phyloP scores from a whole-genome alignment of 2,797 vertebrate genomes.

The Gambusia yucatana region DNA sequence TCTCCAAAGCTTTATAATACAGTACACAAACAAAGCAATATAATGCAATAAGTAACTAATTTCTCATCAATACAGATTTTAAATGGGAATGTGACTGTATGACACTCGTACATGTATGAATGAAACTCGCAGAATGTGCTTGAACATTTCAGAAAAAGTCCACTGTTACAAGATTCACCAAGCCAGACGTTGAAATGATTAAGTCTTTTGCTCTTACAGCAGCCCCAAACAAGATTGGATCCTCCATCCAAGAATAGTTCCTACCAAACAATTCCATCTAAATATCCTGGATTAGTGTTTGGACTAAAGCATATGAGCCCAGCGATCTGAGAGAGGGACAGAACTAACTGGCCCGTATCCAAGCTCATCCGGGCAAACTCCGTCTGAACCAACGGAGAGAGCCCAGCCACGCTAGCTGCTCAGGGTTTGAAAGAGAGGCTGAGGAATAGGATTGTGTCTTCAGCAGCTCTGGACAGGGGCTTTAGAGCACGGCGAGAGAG shows the following conservation, averaged over 20 bases:
- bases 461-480: conserved; percentile 72
- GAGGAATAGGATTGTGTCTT: conserved; percentile 78
- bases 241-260: conserved; percentile 68
- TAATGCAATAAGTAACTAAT: neutral
- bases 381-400: conserved; percentile 35
- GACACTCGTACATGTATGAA: neutral
- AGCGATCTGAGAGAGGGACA: conserved; percentile 65
- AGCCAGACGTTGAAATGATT: conserved; percentile 48
- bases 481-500: conserved; percentile 71
- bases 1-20: neutral
- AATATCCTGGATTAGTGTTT: conserved; percentile 74
- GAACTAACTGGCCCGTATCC: conserved; percentile 63
- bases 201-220: conserved; percentile 58
- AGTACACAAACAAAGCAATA: neutral
- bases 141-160: conserved; percentile 23
- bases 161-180: conserved; percentile 40
- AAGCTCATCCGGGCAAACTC: conserved; percentile 49
- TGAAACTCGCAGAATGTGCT: conserved; percentile 21
- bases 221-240: conserved; percentile 60
- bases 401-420: conserved; percentile 50
- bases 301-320: conserved; percentile 63
- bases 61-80: neutral
- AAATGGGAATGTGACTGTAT: neutral
- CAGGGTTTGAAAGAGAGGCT: conserved; percentile 42
- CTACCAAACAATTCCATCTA: conserved; percentile 70